phyloP scores from a whole-genome alignment of 2,888 invertebrate genomes.

The Amphipyra tragopoginis region DNA sequence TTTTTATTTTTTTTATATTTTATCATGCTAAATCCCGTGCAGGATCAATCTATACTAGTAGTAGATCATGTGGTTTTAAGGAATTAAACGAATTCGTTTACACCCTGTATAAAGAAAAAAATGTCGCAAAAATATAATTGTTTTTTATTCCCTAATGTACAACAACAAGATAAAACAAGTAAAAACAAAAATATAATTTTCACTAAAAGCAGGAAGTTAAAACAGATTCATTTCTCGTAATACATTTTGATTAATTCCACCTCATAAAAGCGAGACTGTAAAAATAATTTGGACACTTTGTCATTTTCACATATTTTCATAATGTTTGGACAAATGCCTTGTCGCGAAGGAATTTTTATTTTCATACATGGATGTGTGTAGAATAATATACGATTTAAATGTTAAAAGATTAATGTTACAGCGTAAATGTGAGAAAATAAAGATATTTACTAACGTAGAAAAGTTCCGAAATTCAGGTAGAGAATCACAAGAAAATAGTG shows the following conservation, averaged over 20 bases:
- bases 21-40: no score
- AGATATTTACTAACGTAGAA: background rate
- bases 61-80: no score
- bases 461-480: background rate
- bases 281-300: slow-evolving; percentile 24
- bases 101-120: no score
- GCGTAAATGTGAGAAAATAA: background rate
- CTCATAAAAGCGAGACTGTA: slow-evolving; percentile 14
- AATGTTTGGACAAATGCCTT: slow-evolving; percentile 12
- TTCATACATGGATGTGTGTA: background rate
- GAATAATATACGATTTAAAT: background rate
- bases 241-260: slow-evolving; percentile 17
- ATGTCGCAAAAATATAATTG: no score
- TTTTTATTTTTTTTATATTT: no score
- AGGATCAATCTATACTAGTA: no score
- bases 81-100: no score
- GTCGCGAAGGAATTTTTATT: slow-evolving; percentile 10
- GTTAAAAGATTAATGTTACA: background rate
- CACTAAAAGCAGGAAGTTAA: background rate
- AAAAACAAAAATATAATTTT: background rate
- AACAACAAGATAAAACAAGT: background rate
- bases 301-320: slow-evolving; percentile 29
- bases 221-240: background rate
- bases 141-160: no score
- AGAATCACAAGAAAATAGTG: no score